Percentiles rank a stretch among this genome's conserved stretches.
phyloP scores from a whole-genome alignment of 2,888 invertebrate species.

The Microctonus aethiopoides region DNA sequence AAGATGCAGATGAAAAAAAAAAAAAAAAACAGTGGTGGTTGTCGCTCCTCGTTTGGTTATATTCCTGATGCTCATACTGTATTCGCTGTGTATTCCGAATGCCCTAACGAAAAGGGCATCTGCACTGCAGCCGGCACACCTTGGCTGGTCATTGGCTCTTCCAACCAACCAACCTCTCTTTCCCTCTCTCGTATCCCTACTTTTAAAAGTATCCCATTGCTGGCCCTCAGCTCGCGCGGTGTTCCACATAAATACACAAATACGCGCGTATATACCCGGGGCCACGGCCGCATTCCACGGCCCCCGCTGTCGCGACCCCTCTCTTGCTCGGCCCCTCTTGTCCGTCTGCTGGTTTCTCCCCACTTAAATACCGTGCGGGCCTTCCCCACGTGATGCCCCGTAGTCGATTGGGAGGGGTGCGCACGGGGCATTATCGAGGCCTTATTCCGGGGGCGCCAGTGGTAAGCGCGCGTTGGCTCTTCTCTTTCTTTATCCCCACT shows the following conservation, averaged over 20 bases:
- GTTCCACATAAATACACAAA: constrained; percentile 66
- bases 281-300: constrained; percentile 65
- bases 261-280: constrained; percentile 59
- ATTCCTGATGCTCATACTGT: constrained; percentile 61
- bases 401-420: constrained; percentile 9
- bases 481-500: constrained; percentile 23
- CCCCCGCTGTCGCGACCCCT: constrained; percentile 48
- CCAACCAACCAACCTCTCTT: constrained; percentile 25
- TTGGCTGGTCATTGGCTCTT: constrained; percentile 63
- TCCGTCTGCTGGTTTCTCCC: constrained; percentile 36
- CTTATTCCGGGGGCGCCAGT: constrained; percentile 45
- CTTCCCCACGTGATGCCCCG: constrained; percentile 19
- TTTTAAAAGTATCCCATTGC: constrained; percentile 25
- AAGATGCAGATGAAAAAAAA: constrained; percentile 32
- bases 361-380: not conserved
- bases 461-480: constrained; percentile 13
- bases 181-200: constrained; percentile 31
- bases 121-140: constrained; percentile 55
- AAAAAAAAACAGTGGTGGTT: constrained; percentile 34
- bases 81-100: constrained; percentile 55
- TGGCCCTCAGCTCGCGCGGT: constrained; percentile 46
- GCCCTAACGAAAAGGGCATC: constrained; percentile 58
- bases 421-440: not conserved
- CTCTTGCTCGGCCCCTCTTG: constrained; percentile 41
- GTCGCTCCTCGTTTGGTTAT: constrained; percentile 51